Base-by-base conservation (phyloP, 2,113 vertebrate genomes). In the Pongo abelii region DNA sequence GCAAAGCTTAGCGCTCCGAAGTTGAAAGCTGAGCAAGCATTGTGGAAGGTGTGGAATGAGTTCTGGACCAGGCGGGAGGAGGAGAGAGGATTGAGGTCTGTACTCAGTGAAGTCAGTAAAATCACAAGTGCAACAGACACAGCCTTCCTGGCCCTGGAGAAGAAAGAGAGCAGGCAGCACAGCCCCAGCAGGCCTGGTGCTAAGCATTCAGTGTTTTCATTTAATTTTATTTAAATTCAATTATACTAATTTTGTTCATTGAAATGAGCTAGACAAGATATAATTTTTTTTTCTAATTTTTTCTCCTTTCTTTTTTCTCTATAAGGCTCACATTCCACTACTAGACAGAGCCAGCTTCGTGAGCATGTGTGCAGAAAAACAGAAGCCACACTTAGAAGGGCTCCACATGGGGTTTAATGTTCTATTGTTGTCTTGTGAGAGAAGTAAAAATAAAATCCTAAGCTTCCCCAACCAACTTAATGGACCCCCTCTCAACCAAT, bases 1-100 rank as follows among this genome's bases (percentile, higher is more conserved):
- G 95, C 87, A 91, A 92, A 88, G 84, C 90, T 93, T 86, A 93
- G 78, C 38, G 35, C 72, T 78, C 14, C 10, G 57, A 84, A 88
- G 75, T 22, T n/a, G 80, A 88, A 92, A 97, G 94, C 85, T 96
- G 95, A 92, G 64, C 84, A 40, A 74, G 94, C 64, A 1, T 55
- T 67, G 57, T 50, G 35, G 84, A 88, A 93, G 55, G 59, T 25
- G 27, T 38, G 52, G 55, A 84, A 81, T 61, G 43, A 23, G 22
- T 30, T 72, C 32, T 52, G 25, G 35, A 57, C 14, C 40, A 38
- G 27, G 30, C 35, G 17, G 77, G 72, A 52, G 38, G 75, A 83
- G 38, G 59, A 77, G 23, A 3, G 35, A 61, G 78, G 30, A 18
- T 32, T 35, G 1, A 86, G 89, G 2, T 7, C 77, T 35, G 27